These are phyloP conservation scores for Capromys pilorides DNA, from an alignment of 2,797 vertebrate genomes.

Conservation along the genomic window DNA sequence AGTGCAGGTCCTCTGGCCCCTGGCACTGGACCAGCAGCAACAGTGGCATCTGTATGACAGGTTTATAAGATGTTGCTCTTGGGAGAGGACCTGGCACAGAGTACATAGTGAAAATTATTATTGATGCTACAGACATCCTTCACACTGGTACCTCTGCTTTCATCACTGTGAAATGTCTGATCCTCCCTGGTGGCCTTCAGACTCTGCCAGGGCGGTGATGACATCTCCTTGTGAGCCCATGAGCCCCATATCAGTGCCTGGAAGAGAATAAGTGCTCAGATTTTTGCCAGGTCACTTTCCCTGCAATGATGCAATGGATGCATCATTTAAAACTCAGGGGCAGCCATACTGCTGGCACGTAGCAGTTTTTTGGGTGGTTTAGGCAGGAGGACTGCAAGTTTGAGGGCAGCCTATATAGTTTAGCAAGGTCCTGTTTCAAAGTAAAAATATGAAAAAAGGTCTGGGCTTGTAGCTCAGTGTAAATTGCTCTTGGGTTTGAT, in stretches of 20 bases:
- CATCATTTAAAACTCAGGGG: conserved; percentile 40
- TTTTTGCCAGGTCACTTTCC: background rate
- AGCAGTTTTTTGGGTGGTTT: background rate
- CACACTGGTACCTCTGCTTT: background rate
- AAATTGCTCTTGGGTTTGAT: background rate
- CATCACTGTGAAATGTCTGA: background rate
- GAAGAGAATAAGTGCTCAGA: background rate
- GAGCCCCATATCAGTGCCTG: background rate
- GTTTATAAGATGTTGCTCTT: background rate
- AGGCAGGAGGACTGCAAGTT: background rate
- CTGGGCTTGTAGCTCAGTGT: background rate
- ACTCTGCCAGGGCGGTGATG: background rate
- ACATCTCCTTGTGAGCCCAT: background rate
- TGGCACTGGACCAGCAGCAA: background rate
- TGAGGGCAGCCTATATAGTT: background rate
- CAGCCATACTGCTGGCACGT: background rate
- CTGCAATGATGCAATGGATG: background rate
- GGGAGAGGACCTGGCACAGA: background rate
- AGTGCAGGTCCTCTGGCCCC: background rate
- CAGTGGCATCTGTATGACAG: background rate
- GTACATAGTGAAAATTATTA: too few relatives aligned
- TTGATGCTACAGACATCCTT: background rate
- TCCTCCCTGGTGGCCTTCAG: conserved; percentile 14
- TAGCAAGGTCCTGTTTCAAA: background rate
- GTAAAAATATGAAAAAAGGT: background rate